Evolutionary conservation across 2,113 vertebrate genomes (phyloP), one percentile per base, ranked within the genome.

Genomic region (Pitta sordida): DNA sequence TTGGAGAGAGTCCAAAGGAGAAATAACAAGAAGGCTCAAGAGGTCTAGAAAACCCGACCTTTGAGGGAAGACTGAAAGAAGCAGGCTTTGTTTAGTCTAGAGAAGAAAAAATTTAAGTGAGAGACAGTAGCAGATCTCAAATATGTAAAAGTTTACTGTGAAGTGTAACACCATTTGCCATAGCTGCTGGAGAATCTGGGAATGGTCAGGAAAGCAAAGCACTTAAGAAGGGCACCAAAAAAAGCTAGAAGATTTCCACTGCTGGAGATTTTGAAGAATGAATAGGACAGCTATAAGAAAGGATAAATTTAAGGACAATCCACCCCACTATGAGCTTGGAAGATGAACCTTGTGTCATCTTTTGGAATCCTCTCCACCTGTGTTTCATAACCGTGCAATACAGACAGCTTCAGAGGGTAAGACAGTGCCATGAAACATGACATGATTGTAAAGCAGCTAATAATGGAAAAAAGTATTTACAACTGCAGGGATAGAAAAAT

Each of bases 1-100:
- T 14, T 92, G 90, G 94, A 87, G 32, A 29, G 19, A 64, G 49
- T 75, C 94, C 93, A 89, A 68, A 87, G 89, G n/a, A 94, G 39
- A 94, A 68, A 52, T 63, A 92, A 89, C 16, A 68, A 82, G 73
- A 86, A 68, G 49, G 16, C n/a, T 73, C 94, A 56, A 60, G 62
- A 92, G 74, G 77, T 64, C 90, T 82, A 64, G 76, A 81, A 92
- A 84, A 91, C 15, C 52, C 1, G 15, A 67, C 48, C 56, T 92
- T 78, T 75, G 52, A 63, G 48, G 36, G 84, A 22, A 87, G 39
- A 41, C 36, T 71, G 74, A 51, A 81, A 92, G 84, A 84, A 89
- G 23, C 22, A 43, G 39, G 9, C 65, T 85, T 89, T 92, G 56
- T 92, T 95, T 92, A 94, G 90, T 89, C 87, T 87, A 78, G 36